Conservation (phyloP, 2,113 vertebrate species). For the Coregonus clupeaformis region DNA sequence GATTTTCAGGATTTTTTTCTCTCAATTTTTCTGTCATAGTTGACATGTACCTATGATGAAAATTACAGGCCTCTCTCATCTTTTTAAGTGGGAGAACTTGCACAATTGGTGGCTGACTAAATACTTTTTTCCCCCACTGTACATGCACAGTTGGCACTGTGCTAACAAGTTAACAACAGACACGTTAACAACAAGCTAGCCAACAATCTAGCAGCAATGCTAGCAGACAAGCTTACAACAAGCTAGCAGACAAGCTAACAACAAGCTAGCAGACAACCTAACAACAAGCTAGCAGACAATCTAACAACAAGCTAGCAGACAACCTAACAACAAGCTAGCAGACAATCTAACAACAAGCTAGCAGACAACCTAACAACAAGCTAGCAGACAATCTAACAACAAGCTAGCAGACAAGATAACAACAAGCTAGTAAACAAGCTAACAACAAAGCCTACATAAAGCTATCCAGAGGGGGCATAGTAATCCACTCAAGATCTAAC, state of each 20-base stretch:
- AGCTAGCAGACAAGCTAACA: neutral
- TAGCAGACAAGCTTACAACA: neutral
- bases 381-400: neutral
- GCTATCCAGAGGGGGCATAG: neutral
- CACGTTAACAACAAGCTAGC: neutral
- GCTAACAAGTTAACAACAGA: too few species aligned
- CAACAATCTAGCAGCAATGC: neutral
- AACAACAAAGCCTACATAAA: neutral
- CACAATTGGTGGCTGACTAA: too few species aligned
- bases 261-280: neutral
- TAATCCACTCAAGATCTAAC: slow-evolving; percentile 16
- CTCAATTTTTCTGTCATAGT: too few species aligned
- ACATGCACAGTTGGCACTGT: too few species aligned
- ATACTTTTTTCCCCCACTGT: too few species aligned
- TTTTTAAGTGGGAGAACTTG: too few species aligned
- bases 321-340: too few species aligned
- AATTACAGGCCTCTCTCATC: too few species aligned
- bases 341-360: too few species aligned
- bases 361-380: neutral
- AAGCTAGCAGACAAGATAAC: neutral
- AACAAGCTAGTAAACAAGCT: neutral
- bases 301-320: neutral
- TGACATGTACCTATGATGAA: too few species aligned
- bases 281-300: neutral
- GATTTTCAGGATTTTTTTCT: too few species aligned